Conservation (phyloP, 2,113 vertebrate species). For the Percopsis transmontana region DNA sequence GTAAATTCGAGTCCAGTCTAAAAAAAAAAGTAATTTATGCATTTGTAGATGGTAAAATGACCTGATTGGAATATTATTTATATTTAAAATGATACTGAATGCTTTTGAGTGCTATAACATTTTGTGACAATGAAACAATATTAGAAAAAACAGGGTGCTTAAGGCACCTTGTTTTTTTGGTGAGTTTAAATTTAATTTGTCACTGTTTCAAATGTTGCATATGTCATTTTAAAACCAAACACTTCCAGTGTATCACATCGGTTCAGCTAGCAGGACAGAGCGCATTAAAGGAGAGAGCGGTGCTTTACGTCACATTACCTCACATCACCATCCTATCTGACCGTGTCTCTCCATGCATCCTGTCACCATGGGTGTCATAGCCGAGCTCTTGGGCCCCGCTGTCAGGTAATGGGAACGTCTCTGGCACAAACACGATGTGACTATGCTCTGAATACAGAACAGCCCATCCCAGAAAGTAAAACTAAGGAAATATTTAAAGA, state of each 20-base stretch:
- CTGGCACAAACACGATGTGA: slow-evolving; percentile 46
- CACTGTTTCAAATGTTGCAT: no score
- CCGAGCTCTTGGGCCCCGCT: slow-evolving; percentile 37
- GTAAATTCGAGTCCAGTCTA: no score
- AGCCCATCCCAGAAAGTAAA: slow-evolving; percentile 33
- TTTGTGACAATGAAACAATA: no score
- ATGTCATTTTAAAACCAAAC: no score
- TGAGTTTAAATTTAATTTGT: no score
- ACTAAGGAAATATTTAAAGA: slow-evolving; percentile 12
- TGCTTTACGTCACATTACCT: slow-evolving; percentile 37
- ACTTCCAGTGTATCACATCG: not conserved
- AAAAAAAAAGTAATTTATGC: no score
- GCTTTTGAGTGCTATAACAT: no score
- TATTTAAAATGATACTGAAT: no score
- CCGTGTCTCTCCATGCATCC: slow-evolving; percentile 38
- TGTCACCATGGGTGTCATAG: slow-evolving; percentile 39
- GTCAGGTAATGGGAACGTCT: slow-evolving; percentile 60
- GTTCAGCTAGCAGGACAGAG: not conserved
- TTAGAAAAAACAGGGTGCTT: no score
- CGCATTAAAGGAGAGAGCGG: slow-evolving; percentile 1
- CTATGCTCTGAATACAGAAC: slow-evolving; percentile 55
- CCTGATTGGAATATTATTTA: no score
- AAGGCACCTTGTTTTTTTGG: no score
- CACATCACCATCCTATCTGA: slow-evolving; percentile 37
- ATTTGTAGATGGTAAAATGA: no score